Conservation (phyloP, 2,888 invertebrate species). For the Lordiphosa fenestrarum region DNA sequence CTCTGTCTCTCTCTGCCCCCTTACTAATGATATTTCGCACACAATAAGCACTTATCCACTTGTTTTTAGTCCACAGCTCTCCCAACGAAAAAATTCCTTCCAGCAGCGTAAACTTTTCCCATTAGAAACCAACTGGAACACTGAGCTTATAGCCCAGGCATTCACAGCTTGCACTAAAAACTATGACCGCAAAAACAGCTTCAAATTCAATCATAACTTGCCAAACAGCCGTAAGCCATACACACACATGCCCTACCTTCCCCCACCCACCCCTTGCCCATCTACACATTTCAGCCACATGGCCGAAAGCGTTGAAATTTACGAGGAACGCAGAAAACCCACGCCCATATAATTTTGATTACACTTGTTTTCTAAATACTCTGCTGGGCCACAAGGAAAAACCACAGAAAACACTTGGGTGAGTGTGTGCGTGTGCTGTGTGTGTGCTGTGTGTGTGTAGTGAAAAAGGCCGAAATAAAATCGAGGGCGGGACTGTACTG, state of each 20-base stretch:
- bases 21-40: constrained; percentile 42
- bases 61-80: constrained; percentile 20
- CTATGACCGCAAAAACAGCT: constrained; percentile 54
- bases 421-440: constrained; percentile 25
- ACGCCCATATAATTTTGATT: constrained; percentile 74
- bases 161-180: constrained; percentile 11
- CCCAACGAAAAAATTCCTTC: constrained; percentile 50
- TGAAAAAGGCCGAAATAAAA: constrained; percentile 48
- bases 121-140: constrained; percentile 45
- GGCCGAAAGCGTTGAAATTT: constrained; percentile 58
- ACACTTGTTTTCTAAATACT: constrained; percentile 73
- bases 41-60: constrained; percentile 46
- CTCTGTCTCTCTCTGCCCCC: constrained; percentile 7
- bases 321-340: constrained; percentile 40
- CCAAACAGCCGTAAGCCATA: constrained; percentile 28
- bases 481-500: constrained; percentile 31
- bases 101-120: constrained; percentile 56
- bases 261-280: background rate
- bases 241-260: constrained; percentile 13
- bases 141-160: constrained; percentile 15
- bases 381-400: constrained; percentile 42
- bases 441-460: background rate
- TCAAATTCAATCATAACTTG: constrained; percentile 70
- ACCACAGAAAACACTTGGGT: constrained; percentile 31
- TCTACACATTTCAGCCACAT: constrained; percentile 46